Base-by-base conservation (phyloP, 2,113 vertebrate species). In the Ellobius talpinus region DNA sequence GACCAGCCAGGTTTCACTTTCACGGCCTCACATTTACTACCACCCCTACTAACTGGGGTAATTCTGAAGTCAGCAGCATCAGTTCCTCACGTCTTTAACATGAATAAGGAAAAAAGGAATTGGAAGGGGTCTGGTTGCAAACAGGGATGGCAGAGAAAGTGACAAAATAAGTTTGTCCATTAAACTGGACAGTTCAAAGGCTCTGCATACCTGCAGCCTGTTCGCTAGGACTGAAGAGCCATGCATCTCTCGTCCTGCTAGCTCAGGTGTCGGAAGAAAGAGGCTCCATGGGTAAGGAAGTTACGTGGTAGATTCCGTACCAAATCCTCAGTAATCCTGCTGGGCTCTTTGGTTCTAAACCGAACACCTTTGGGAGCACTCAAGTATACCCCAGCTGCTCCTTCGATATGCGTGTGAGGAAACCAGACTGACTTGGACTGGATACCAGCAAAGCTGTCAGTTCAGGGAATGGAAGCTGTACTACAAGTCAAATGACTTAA, bases 161-260 rank as follows among this genome's bases (percentile, higher is more conserved):
- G 79, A 58, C 39, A 63, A 73, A 87, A 16, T 7, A 77, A 23
- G 39, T 96, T 78, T 89, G 76, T 82, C 85, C 79, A 70, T 36
- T n/a, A 47, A 94, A 96, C 72, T 81, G 9, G 21, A 89, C 42
- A 96, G 58, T 36, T 70, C 55, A 93, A 90, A 78, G 73, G 76
- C 72, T 87, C 76, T 12, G 14, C 36, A 11, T 68, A 68, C 23
- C 36, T 86, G 14, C 14, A 63, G 14, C 74, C 81, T 90, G 50
- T 63, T 29, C 45, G 24, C 52, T n/a, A 78, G 81, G 50, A 84
- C n/a, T 73, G 36, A 72, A 52, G 87, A 78, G 52, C 63, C 87
- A 42, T 36, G 52, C 26, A 58, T 36, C 7, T 89, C 36, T 63
- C 29, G 31, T 65, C 29, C 79, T 81, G 74, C 73, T 94, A 72